A percentile compares a stretch with the other conserved stretches of the same genome.
These are phyloP conservation scores for Adineta ricciae DNA, from an alignment of 2,888 invertebrate species.

Conservation along the genomic window DNA sequence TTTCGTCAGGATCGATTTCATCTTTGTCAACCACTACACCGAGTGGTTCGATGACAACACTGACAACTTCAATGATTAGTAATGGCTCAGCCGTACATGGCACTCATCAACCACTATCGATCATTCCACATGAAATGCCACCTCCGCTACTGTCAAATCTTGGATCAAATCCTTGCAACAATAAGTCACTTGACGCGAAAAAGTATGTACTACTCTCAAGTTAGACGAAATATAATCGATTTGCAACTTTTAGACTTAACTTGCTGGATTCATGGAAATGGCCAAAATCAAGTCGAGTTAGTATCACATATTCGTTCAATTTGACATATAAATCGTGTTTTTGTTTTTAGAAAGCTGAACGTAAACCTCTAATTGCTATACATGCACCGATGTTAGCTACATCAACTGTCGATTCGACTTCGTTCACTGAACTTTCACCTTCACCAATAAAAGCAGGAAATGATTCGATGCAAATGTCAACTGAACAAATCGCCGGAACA, in stretches of 20 bases:
- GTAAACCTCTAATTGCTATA: neutral
- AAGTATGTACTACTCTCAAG: neutral
- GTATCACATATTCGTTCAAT: too few species aligned
- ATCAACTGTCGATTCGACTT: neutral
- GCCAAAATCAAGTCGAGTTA: neutral
- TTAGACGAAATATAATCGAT: neutral
- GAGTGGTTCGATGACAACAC: neutral
- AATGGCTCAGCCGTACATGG: neutral
- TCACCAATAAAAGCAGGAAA: neutral
- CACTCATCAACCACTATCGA: neutral
- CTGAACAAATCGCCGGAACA: neutral
- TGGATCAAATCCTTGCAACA: neutral
- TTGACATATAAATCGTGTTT: too few species aligned
- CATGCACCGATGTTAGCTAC: neutral
- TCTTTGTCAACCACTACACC: neutral
- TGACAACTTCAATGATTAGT: neutral
- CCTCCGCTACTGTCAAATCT: neutral
- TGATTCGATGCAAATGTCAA: neutral
- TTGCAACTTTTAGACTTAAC: constrained; percentile 1
- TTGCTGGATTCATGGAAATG: neutral
- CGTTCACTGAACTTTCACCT: neutral
- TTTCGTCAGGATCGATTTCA: neutral
- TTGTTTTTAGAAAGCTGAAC: neutral
- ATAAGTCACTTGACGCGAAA: constrained; percentile 18
- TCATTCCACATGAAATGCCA: neutral